Evolutionary conservation across 64 coral and sea anemone species (phyloP), one percentile per base, ranked within the genome.

Genomic region (Montipora capricornis): DNA sequence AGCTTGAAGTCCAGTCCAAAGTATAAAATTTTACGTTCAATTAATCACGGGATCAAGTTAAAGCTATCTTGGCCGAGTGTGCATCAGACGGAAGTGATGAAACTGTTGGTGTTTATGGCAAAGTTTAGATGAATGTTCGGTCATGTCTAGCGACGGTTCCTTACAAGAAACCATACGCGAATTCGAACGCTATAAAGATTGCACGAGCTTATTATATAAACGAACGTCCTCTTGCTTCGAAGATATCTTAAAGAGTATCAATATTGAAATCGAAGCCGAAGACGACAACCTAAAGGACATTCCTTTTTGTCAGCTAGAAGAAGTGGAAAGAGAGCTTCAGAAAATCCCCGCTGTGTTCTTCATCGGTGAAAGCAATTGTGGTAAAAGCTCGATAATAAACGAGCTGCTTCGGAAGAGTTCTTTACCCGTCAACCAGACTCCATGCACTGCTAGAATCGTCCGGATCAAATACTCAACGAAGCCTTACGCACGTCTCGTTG

Each of bases 381-480:
- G 82, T 19, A 85, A 85, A 49, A 85, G 82, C 61, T 85, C 82
- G 12, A 85, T 85, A 7, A 85, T 85, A 16, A 85, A 85, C n/a
- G 87, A 89, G 50, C 87, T 89, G 5, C 75, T 89, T 44, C 44
- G 45, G 48, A 3, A 79, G 16, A 93, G 22, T 17, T 75, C 66
- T 0, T 44, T 93, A 13, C 91, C 91, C 20, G 83, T 86, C 0
- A 2, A 93, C 57, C 84, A 93, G 17, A 93, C 4, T 8, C 91
- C 91, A 2, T 93, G 91, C 20, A 93, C 91, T 6, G 84, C 83
- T 11, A 79, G 91, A 58, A 93, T 93, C 4, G 91, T 93, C 5
- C 73, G 91, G 6, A 77, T 93, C 46, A 76, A 79, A 58, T 88
- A 88, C 55, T 47, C 73, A 19, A 8, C 61, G 5, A 5, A 55